phyloP scores from a whole-genome alignment of 1,140 invertebrate genomes.

The Sesamia nonagrioides region DNA sequence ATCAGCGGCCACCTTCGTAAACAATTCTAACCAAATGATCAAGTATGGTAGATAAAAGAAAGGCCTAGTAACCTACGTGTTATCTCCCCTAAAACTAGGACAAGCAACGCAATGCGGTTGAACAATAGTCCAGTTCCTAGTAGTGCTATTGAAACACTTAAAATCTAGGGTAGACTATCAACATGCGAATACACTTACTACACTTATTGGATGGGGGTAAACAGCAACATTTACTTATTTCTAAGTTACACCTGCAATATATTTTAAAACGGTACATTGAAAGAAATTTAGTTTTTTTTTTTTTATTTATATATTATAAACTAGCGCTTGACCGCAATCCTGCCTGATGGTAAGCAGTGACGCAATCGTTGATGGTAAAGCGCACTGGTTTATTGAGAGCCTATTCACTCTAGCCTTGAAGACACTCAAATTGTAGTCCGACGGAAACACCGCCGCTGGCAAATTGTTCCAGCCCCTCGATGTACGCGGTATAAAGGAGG shows the following conservation, averaged over 20 bases:
- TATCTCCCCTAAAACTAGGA: conserved; percentile 3
- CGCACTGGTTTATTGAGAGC: too few relatives aligned
- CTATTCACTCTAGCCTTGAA: too few relatives aligned
- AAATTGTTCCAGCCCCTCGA: too few relatives aligned
- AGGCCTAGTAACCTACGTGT: conserved; percentile 21
- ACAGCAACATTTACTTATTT: conserved; percentile 5
- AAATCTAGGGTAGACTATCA: conserved; percentile 5
- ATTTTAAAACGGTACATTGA: not conserved
- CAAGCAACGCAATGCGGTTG: conserved; percentile 16
- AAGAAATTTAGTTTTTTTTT: too few relatives aligned
- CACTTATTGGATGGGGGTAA: not conserved
- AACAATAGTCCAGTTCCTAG: conserved; percentile 26
- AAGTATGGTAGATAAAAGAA: not conserved
- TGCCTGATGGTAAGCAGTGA: too few relatives aligned
- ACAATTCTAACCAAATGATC: not conserved
- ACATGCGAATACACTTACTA: not conserved
- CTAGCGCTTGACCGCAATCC: too few relatives aligned
- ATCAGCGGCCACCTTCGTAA: too few relatives aligned
- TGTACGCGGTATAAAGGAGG: too few relatives aligned
- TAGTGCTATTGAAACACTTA: conserved; percentile 33
- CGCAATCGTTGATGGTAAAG: too few relatives aligned
- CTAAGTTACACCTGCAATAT: not conserved
- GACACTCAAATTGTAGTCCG: too few relatives aligned
- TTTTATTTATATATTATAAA: too few relatives aligned
- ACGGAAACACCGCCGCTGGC: too few relatives aligned